Percentiles rank a stretch among this genome's conserved stretches.
phyloP scores from a whole-genome alignment of 2,888 invertebrate species.

The Volucella inflata region DNA sequence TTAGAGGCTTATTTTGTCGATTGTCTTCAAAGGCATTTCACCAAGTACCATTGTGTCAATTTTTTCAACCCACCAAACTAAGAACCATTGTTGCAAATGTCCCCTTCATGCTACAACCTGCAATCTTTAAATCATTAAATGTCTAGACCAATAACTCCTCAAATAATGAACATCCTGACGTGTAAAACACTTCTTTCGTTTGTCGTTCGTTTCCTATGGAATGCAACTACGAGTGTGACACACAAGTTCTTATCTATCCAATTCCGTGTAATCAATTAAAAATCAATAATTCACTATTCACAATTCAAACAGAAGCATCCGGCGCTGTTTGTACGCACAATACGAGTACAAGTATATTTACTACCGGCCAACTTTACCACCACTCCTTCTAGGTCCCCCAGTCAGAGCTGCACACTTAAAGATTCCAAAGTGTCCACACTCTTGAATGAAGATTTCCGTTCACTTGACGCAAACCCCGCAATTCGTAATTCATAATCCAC shows the following conservation, averaged over 20 bases:
- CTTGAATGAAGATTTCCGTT: slow-evolving; percentile 75
- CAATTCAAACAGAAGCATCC: slow-evolving; percentile 75
- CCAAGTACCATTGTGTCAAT: too few species aligned
- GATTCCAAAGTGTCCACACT: slow-evolving; percentile 73
- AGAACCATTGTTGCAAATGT: too few species aligned
- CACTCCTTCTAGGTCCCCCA: slow-evolving; percentile 55
- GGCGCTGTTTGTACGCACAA: slow-evolving; percentile 68
- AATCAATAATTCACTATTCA: slow-evolving; percentile 67
- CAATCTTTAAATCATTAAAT: too few species aligned
- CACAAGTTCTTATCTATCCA: slow-evolving; percentile 53
- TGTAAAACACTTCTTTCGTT: too few species aligned
- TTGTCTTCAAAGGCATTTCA: too few species aligned
- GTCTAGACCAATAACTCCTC: too few species aligned
- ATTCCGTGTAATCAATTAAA: slow-evolving; percentile 72
- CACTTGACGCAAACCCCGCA: slow-evolving; percentile 65
- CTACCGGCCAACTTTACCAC: slow-evolving; percentile 7
- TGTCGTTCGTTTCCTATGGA: too few species aligned
- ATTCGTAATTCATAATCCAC: slow-evolving; percentile 75
- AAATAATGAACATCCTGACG: too few species aligned
- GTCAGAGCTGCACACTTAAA: slow-evolving; percentile 46
- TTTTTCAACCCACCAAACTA: too few species aligned
- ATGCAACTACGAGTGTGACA: not conserved
- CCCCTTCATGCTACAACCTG: too few species aligned
- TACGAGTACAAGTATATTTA: not conserved
- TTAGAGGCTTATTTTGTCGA: too few species aligned